Evolutionary conservation across 2,797 vertebrate genomes (phyloP).

Genomic region (Enteromius paludinosus): DNA sequence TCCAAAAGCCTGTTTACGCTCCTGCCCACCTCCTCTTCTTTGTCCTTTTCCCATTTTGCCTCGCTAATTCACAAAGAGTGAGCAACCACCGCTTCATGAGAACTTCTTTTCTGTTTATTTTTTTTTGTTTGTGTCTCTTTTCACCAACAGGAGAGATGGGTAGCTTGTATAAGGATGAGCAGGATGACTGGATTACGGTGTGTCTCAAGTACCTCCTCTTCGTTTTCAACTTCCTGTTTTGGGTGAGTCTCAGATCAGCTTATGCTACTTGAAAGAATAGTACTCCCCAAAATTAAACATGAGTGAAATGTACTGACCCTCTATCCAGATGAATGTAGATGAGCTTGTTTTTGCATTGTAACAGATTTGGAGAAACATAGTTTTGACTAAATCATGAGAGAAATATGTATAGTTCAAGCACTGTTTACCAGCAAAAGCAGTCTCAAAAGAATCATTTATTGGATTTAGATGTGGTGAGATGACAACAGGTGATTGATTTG

Average conservation of each 20-base stretch:
- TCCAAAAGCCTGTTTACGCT: conserved; percentile 26
- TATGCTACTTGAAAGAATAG: neutral
- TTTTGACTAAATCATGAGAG: neutral
- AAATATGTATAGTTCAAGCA: neutral
- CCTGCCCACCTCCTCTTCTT: neutral
- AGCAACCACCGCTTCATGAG: neutral
- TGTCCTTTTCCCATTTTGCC: neutral
- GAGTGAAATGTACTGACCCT: neutral
- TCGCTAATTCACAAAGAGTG: neutral
- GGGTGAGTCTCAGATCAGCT: conserved; percentile 78
- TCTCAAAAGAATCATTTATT: neutral
- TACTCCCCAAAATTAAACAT: neutral
- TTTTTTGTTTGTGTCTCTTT: conserved; percentile 36
- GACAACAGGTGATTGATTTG: neutral
- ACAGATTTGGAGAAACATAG: neutral
- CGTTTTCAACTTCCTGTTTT: conserved; percentile 90
- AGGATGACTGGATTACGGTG: conserved; percentile 82
- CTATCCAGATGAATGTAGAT: neutral
- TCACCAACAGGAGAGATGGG: conserved; percentile 74
- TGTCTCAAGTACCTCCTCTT: conserved; percentile 90
- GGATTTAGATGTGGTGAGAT: neutral
- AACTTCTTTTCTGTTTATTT: neutral
- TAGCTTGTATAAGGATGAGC: conserved; percentile 77
- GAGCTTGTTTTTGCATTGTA: neutral
- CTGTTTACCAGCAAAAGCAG: neutral